Evolutionary conservation across 2,888 invertebrate genomes (phyloP).

Genomic region (Lobophora halterata): DNA sequence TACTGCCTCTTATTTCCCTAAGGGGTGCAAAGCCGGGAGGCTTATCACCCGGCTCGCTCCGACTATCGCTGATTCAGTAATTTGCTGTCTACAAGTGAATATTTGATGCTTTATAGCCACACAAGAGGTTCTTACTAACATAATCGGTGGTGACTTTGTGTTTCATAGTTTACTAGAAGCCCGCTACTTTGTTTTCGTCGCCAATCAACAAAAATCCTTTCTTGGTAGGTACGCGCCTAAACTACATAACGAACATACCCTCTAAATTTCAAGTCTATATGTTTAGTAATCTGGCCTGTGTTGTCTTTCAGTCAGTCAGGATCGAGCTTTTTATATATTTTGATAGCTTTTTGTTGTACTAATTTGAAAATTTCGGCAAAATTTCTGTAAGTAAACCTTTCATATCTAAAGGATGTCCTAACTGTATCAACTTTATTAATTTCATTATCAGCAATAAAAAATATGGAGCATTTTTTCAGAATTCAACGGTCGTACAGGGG

Average conservation of each 20-base stretch:
- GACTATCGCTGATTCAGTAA: conserved; percentile 65
- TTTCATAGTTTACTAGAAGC: too few relatives aligned
- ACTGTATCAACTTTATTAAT: conserved; percentile 16
- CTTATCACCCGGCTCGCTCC: conserved; percentile 48
- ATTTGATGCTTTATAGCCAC: too few relatives aligned
- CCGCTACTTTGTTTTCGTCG: too few relatives aligned
- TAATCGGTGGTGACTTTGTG: background rate
- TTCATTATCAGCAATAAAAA: conserved; percentile 23
- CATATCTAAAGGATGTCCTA: conserved; percentile 40
- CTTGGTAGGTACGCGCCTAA: too few relatives aligned
- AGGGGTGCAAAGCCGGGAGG: conserved; percentile 38
- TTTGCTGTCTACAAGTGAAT: conserved; percentile 73
- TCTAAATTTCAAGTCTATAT: too few relatives aligned
- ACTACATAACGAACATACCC: too few relatives aligned
- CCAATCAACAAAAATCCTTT: too few relatives aligned
- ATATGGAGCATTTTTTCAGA: conserved; percentile 38
- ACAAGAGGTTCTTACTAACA: too few relatives aligned
- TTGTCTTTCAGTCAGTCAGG: too few relatives aligned
- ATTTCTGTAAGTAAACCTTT: background rate
- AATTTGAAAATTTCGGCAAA: background rate
- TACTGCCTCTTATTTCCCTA: conserved; percentile 26
- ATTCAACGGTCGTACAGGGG: conserved; percentile 53
- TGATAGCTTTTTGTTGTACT: background rate
- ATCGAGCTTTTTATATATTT: too few relatives aligned
- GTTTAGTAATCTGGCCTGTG: too few relatives aligned